These are phyloP conservation scores for Zaprionus kolodkinae DNA, from an alignment of 1,140 invertebrate genomes.

Conservation along the genomic window DNA sequence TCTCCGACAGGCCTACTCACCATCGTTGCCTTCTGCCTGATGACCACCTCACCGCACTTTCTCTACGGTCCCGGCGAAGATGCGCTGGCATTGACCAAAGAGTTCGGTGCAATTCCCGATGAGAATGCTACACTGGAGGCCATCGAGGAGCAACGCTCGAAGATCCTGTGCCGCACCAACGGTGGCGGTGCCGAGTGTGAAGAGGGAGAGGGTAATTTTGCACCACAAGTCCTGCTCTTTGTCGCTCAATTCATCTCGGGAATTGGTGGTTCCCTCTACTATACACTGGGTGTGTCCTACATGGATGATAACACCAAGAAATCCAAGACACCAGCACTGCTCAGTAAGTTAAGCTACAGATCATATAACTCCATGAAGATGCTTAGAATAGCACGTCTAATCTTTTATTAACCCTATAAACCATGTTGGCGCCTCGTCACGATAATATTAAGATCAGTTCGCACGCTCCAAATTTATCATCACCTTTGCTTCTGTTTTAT, in stretches of 20 bases:
- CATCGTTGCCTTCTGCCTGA: constrained; percentile 88
- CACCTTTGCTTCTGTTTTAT: constrained; percentile 10
- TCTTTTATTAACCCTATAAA: neutral
- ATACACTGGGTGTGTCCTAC: constrained; percentile 89
- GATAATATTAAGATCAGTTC: neutral
- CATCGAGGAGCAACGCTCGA: constrained; percentile 78
- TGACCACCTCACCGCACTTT: constrained; percentile 90
- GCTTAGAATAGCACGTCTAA: neutral
- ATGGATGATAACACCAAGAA: constrained; percentile 90
- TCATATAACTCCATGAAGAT: neutral
- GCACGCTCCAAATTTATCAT: neutral
- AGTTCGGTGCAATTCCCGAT: constrained; percentile 85
- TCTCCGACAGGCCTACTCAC: constrained; percentile 87
- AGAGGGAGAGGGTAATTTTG: constrained; percentile 86
- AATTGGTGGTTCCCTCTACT: constrained; percentile 88
- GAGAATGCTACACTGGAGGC: constrained; percentile 81
- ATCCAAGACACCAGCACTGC: constrained; percentile 88
- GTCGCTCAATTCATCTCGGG: constrained; percentile 88
- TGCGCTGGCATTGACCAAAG: constrained; percentile 87
- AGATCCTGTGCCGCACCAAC: constrained; percentile 78
- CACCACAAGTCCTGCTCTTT: constrained; percentile 87
- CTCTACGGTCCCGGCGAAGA: constrained; percentile 90
- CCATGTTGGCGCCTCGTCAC: neutral
- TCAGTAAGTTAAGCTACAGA: constrained; percentile 85
- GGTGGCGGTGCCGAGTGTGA: constrained; percentile 85